These are phyloP conservation scores for Ia io DNA, from an alignment of 2,113 vertebrate genomes.

Conservation along the genomic window DNA sequence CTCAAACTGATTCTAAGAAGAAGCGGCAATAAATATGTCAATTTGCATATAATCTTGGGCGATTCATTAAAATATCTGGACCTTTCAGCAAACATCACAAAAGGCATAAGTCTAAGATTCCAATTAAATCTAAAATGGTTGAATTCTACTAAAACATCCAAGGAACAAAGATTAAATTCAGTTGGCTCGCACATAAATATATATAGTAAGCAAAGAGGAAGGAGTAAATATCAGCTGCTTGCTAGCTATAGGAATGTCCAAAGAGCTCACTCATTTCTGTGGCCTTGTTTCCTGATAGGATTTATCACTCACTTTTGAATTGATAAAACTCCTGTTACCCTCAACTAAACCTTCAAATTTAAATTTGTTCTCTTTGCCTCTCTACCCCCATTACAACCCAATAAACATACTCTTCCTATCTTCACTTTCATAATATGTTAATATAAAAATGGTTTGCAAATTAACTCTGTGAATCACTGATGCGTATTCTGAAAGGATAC, in stretches of 20 bases:
- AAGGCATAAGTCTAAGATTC: not conserved
- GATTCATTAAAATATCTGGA: not conserved
- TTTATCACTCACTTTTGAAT: not conserved
- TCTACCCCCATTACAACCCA: not conserved
- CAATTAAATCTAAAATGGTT: not conserved
- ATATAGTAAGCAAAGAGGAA: not conserved
- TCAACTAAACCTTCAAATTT: not conserved
- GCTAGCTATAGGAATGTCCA: not conserved
- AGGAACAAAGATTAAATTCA: not conserved
- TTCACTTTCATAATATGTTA: not conserved
- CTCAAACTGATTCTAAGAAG: not conserved
- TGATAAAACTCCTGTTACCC: not conserved
- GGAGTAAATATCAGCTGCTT: too few species aligned
- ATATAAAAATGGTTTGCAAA: not conserved
- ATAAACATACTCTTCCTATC: not conserved
- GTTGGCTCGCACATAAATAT: not conserved
- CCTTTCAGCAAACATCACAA: not conserved
- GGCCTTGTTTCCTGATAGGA: not conserved
- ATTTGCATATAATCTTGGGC: not conserved
- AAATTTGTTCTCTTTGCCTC: not conserved
- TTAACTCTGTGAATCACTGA: not conserved
- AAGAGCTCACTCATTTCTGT: fast-evolving
- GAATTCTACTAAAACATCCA: not conserved
- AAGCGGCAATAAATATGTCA: not conserved
- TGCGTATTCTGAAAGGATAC: not conserved